phyloP scores from a whole-genome alignment of 2,888 invertebrate species.

The Apotomis betuletana region DNA sequence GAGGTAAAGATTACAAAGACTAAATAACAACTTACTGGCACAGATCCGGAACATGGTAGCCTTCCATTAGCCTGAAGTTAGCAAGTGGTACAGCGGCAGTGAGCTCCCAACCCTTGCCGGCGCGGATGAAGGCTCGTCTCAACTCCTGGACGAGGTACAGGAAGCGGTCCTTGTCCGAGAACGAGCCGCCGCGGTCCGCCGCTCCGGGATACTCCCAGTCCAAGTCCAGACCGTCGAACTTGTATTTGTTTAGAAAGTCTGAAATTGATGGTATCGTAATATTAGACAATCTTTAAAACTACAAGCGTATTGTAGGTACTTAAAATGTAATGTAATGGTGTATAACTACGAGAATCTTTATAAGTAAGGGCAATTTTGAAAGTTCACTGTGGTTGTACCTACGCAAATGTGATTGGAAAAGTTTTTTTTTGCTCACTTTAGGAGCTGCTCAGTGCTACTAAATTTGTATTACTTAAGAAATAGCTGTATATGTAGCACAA shows the following conservation, averaged over 20 bases:
- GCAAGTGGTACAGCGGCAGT: conserved; percentile 96
- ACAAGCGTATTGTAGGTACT: too few species aligned
- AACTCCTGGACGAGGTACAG: conserved; percentile 92
- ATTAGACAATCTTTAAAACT: too few species aligned
- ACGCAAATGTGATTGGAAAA: background rate
- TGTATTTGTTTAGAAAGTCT: conserved; percentile 90
- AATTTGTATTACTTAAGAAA: background rate
- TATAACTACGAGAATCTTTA: too few species aligned
- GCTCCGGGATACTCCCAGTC: conserved; percentile 97
- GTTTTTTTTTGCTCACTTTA: background rate
- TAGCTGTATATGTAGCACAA: background rate
- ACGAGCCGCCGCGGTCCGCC: conserved; percentile 92
- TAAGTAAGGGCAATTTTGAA: too few species aligned
- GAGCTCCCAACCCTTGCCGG: conserved; percentile 91
- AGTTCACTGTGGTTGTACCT: too few species aligned
- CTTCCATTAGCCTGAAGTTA: conserved; percentile 93
- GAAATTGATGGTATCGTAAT: conserved; percentile 38
- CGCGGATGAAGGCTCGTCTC: conserved; percentile 89
- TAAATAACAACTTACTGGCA: conserved; percentile 87
- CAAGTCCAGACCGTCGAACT: conserved; percentile 93
- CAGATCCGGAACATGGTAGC: conserved; percentile 94
- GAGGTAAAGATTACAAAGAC: background rate
- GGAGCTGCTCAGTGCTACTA: too few species aligned
- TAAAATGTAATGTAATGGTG: too few species aligned
- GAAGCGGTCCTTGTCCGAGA: conserved; percentile 92